Evolutionary conservation across 2,888 invertebrate species (phyloP).

Genomic region (Rambutsinella grinnellia): DNA sequence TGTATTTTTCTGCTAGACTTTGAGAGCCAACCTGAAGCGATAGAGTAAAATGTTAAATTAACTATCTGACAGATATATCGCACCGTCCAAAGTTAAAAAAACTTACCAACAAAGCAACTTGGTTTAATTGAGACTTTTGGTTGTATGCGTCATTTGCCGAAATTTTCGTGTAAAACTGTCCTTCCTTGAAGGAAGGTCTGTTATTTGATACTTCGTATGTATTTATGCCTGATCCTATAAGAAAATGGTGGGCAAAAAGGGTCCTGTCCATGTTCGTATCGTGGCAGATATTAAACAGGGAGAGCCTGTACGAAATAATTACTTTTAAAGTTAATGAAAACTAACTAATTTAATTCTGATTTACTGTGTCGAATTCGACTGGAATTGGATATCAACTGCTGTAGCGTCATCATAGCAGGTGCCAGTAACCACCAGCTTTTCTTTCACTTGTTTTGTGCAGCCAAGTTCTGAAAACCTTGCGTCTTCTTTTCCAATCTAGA

Average conservation of each 20-base stretch:
- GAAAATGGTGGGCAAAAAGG: slow-evolving; percentile 39
- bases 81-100: background rate
- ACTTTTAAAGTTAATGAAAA: background rate
- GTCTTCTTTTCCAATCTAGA: too few relatives aligned
- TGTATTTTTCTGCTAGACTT: slow-evolving; percentile 53
- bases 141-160: slow-evolving; percentile 55
- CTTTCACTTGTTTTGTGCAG: slow-evolving; percentile 48
- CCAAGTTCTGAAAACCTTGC: too few relatives aligned
- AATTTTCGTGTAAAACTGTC: slow-evolving; percentile 53
- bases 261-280: slow-evolving; percentile 46
- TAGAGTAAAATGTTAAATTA: background rate
- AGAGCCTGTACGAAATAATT: slow-evolving; percentile 42
- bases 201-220: slow-evolving; percentile 58
- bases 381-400: slow-evolving; percentile 52
- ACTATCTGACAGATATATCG: background rate
- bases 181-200: slow-evolving; percentile 61
- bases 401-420: slow-evolving; percentile 41
- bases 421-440: slow-evolving; percentile 41
- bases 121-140: slow-evolving; percentile 48
- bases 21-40: slow-evolving; percentile 52
- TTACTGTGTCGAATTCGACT: slow-evolving; percentile 31
- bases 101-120: slow-evolving; percentile 50
- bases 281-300: slow-evolving; percentile 60
- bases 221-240: slow-evolving; percentile 56
- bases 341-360: background rate